Percentiles rank a stretch among this genome's conserved stretches.
Conservation (phyloP, 1,140 invertebrate species). For the Bilobella aurantiaca region DNA sequence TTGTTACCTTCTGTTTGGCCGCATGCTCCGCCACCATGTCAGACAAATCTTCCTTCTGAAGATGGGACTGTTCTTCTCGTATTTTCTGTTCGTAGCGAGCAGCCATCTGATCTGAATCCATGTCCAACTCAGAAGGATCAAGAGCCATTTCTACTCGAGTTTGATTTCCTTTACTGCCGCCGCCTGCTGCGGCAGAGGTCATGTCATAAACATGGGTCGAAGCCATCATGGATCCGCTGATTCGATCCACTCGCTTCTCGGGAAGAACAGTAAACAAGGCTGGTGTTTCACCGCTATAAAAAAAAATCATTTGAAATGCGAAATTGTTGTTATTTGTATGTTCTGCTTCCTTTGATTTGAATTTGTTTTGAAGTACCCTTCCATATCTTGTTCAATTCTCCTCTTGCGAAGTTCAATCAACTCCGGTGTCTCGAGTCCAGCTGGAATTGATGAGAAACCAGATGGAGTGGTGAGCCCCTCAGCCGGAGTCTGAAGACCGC, state of each 20-base stretch:
- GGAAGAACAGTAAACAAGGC: slow-evolving; percentile 85
- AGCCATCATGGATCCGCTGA: slow-evolving; percentile 86
- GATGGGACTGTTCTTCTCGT: slow-evolving; percentile 74
- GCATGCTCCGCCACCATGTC: slow-evolving; percentile 98
- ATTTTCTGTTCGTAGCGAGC: slow-evolving; percentile 93
- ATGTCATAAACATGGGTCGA: slow-evolving; percentile 96
- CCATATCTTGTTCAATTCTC: slow-evolving; percentile 94
- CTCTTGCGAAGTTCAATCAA: slow-evolving; percentile 95
- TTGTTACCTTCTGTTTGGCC: slow-evolving; percentile 71
- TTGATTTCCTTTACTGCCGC: slow-evolving; percentile 25
- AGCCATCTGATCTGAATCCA: slow-evolving; percentile 88
- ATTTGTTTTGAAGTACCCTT: slow-evolving; percentile 52
- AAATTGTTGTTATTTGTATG: no score
- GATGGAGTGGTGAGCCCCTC: slow-evolving; percentile 86
- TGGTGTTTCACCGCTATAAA: slow-evolving; percentile 67
- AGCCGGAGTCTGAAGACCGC: slow-evolving; percentile 63
- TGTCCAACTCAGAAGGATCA: slow-evolving; percentile 92
- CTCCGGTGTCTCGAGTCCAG: slow-evolving; percentile 94
- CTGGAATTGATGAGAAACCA: slow-evolving; percentile 85
- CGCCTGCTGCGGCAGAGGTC: slow-evolving; percentile 43
- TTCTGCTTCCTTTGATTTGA: slow-evolving; percentile 12
- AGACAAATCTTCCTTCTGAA: slow-evolving; percentile 87
- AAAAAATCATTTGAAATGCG: slow-evolving; percentile 17
- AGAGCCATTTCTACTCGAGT: slow-evolving; percentile 74
- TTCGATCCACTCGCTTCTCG: slow-evolving; percentile 79